A percentile compares a stretch with the other conserved stretches of the same genome.
These are phyloP conservation scores for Protobothrops flavoviridis DNA, from an alignment of 2,113 vertebrate species.

Conservation along the genomic window DNA sequence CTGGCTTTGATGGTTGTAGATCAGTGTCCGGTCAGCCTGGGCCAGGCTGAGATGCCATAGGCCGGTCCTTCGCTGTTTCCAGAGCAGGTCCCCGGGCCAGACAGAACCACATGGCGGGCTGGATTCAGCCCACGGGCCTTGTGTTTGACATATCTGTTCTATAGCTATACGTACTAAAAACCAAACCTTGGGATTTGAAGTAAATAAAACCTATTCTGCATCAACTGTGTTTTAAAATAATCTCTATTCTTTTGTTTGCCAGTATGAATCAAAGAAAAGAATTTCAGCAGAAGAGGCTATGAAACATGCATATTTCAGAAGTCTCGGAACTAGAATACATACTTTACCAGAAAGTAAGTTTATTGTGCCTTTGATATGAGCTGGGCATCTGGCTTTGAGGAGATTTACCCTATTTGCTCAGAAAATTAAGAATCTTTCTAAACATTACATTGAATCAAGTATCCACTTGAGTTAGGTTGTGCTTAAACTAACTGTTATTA, in stretches of 20 bases:
- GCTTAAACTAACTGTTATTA: background rate
- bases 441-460: background rate
- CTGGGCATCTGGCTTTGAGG: background rate
- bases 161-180: background rate
- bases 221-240: slow-evolving; percentile 12
- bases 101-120: too few species aligned
- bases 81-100: too few species aligned
- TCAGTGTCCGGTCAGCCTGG: too few species aligned
- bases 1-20: too few species aligned
- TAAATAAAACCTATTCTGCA: background rate
- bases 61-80: too few species aligned
- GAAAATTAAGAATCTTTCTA: background rate
- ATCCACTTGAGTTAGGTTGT: background rate
- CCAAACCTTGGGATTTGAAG: background rate
- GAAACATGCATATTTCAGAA: slow-evolving; percentile 95
- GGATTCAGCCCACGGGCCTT: too few species aligned
- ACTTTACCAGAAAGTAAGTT: slow-evolving; percentile 90
- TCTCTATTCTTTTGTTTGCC: slow-evolving; percentile 39
- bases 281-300: slow-evolving; percentile 96
- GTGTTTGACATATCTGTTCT: background rate
- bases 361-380: background rate
- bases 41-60: too few species aligned
- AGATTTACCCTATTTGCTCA: background rate
- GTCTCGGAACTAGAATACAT: slow-evolving; percentile 89
- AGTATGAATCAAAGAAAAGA: slow-evolving; percentile 98